phyloP scores from a whole-genome alignment of 2,113 vertebrate genomes.

The Brachirus orientalis region DNA sequence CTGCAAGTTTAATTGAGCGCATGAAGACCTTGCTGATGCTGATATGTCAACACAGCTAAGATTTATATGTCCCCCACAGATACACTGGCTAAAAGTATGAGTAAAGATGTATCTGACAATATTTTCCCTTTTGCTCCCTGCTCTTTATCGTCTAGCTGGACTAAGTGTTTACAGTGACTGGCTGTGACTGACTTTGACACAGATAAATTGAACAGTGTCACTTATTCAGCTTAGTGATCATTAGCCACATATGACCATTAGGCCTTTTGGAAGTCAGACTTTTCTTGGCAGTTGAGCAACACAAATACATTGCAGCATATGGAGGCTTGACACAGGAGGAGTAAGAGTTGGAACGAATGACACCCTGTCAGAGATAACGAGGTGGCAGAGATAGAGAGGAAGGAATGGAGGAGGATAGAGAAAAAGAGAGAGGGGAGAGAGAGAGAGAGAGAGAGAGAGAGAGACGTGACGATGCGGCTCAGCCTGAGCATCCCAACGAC shows the following conservation, averaged over 20 bases:
- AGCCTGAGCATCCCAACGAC: slow-evolving; percentile 70
- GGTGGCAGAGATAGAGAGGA: slow-evolving; percentile 78
- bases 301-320: slow-evolving; percentile 67
- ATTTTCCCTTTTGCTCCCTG: slow-evolving; percentile 35
- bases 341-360: slow-evolving; percentile 75
- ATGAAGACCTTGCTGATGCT: slow-evolving; percentile 22
- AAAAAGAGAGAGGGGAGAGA: slow-evolving; percentile 46
- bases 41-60: slow-evolving; percentile 24
- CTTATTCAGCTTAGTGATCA: slow-evolving; percentile 77
- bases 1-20: slow-evolving; percentile 27
- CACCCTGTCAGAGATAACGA: slow-evolving; percentile 82
- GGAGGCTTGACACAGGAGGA: slow-evolving; percentile 76
- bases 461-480: slow-evolving; percentile 64
- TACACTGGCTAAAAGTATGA: slow-evolving; percentile 24
- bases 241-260: slow-evolving; percentile 78
- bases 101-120: slow-evolving; percentile 27
- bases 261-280: slow-evolving; percentile 71
- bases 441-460: slow-evolving; percentile 63
- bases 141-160: slow-evolving; percentile 41
- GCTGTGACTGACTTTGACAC: slow-evolving; percentile 58
- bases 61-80: slow-evolving; percentile 35
- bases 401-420: slow-evolving; percentile 74
- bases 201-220: slow-evolving; percentile 70
- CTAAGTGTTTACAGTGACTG: slow-evolving; percentile 58
- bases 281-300: slow-evolving; percentile 61